phyloP scores from a whole-genome alignment of 2,888 invertebrate genomes.

The Julus scandinavius region DNA sequence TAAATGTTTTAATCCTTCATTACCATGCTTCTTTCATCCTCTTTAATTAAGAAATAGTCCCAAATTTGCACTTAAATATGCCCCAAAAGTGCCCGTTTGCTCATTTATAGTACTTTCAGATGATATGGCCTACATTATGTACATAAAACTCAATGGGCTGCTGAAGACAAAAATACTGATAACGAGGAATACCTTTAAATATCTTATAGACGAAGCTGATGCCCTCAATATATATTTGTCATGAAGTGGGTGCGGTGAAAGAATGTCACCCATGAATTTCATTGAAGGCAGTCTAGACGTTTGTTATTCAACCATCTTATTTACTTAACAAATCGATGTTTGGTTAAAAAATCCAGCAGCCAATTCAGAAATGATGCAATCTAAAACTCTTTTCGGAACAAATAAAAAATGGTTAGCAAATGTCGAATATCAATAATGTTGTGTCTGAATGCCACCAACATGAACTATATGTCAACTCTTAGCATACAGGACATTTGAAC shows the following conservation, averaged over 20 bases:
- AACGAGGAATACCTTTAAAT: no score
- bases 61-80: no score
- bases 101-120: no score
- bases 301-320: neutral
- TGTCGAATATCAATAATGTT: neutral
- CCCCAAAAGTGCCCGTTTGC: no score
- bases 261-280: neutral
- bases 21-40: neutral
- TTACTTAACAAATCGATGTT: neutral
- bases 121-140: no score
- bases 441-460: neutral
- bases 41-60: no score
- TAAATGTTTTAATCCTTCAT: neutral
- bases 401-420: neutral
- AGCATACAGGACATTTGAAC: neutral
- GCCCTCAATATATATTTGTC: neutral
- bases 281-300: neutral
- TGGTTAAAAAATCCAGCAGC: neutral
- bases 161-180: no score
- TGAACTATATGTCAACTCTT: neutral
- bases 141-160: no score
- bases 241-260: constrained; percentile 17
- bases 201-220: no score
- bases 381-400: neutral
- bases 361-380: neutral